Percentiles rank a stretch among this genome's conserved stretches.
Evolutionary conservation across 2,888 invertebrate genomes (phyloP).

Genomic region (Congeria kusceri): DNA sequence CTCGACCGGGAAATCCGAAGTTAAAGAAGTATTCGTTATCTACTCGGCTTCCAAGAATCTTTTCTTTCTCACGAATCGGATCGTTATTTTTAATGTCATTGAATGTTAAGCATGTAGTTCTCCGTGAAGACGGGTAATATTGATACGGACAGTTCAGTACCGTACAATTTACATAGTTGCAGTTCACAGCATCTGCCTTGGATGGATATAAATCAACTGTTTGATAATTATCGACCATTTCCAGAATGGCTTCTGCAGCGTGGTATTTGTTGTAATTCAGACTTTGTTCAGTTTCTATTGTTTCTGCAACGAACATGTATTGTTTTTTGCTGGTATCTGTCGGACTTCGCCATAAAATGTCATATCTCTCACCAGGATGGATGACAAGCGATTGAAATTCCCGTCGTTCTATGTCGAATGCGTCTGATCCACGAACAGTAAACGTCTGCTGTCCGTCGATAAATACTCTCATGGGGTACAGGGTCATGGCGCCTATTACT

Average conservation of each 20-base stretch:
- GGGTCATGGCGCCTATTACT: slow-evolving; percentile 27
- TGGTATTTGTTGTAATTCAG: slow-evolving; percentile 34
- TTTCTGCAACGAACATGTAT: slow-evolving; percentile 73
- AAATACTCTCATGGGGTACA: slow-evolving; percentile 40
- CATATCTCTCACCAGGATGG: slow-evolving; percentile 67
- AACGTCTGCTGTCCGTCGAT: slow-evolving; percentile 27
- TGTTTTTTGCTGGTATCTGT: slow-evolving; percentile 10
- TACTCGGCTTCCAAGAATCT: neutral
- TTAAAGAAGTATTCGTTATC: slow-evolving; percentile 61
- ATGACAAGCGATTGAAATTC: slow-evolving; percentile 59
- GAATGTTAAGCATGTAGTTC: slow-evolving; percentile 41
- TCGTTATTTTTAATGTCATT: slow-evolving; percentile 45
- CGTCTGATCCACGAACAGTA: slow-evolving; percentile 61
- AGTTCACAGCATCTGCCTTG: slow-evolving; percentile 30
- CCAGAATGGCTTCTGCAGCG: slow-evolving; percentile 62
- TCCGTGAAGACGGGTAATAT: slow-evolving; percentile 11
- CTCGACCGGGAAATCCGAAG: slow-evolving; percentile 67
- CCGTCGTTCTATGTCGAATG: slow-evolving; percentile 53
- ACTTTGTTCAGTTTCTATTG: slow-evolving; percentile 48
- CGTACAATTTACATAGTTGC: slow-evolving; percentile 36
- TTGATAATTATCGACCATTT: slow-evolving; percentile 45
- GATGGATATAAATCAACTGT: slow-evolving; percentile 21
- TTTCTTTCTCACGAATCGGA: slow-evolving; percentile 5
- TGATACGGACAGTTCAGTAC: slow-evolving; percentile 67
- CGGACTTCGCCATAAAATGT: slow-evolving; percentile 48